These are phyloP conservation scores for Drosophila albomicans DNA, from an alignment of 1,140 invertebrate species.

Conservation along the genomic window DNA sequence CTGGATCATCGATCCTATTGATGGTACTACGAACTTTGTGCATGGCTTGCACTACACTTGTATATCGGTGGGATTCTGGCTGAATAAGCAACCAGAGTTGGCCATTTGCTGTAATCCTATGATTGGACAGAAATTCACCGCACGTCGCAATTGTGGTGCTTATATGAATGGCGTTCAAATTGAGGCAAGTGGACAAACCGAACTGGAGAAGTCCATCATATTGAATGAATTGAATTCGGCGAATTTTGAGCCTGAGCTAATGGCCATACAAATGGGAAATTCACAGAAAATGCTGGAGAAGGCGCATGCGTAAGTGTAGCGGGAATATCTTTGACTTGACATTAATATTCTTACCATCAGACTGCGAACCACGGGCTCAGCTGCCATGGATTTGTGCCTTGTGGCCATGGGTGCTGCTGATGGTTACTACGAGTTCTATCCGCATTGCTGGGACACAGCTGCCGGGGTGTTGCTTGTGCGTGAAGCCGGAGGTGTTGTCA, in stretches of 20 bases:
- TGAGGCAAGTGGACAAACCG: conserved; percentile 11
- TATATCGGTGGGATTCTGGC: conserved; percentile 90
- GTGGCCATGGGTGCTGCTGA: conserved; percentile 94
- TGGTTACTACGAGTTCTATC: conserved; percentile 94
- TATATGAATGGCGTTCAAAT: conserved; percentile 13
- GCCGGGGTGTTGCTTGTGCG: conserved; percentile 93
- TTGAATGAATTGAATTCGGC: conserved; percentile 8
- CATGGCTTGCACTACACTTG: conserved; percentile 92
- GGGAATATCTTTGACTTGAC: not conserved
- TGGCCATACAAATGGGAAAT: not conserved
- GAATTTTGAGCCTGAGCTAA: not conserved
- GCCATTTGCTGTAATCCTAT: conserved; percentile 96
- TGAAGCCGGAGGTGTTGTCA: conserved; percentile 96
- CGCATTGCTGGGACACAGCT: conserved; percentile 95
- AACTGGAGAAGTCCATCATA: not conserved
- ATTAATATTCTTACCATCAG: conserved; percentile 83
- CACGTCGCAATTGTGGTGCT: conserved; percentile 23
- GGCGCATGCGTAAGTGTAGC: conserved; percentile 26
- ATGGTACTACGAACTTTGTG: conserved; percentile 95
- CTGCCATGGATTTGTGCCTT: conserved; percentile 95
- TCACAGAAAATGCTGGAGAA: not conserved
- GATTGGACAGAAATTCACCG: conserved; percentile 87
- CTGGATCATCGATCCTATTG: conserved; percentile 97
- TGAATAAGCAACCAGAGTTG: conserved; percentile 89
- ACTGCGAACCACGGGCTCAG: conserved; percentile 92